phyloP scores from a whole-genome alignment of 2,797 vertebrate genomes.

The Phoeniculus purpureus region DNA sequence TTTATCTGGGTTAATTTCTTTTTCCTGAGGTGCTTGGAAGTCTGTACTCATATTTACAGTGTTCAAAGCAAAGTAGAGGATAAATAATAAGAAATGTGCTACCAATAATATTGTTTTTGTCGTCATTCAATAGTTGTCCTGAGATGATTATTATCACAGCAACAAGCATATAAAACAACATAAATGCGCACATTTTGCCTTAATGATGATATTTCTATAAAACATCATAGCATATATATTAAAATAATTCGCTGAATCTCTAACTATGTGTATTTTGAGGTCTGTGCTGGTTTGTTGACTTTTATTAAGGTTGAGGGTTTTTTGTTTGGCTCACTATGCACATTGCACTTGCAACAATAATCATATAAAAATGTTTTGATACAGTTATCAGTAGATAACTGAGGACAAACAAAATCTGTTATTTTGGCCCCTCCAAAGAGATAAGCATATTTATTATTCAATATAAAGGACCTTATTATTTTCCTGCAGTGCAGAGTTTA shows the following conservation, averaged over 20 bases:
- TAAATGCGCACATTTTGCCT: not conserved
- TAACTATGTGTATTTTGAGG: not conserved
- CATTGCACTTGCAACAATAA: not conserved
- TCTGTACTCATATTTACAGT: not conserved
- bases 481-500: not conserved
- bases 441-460: not conserved
- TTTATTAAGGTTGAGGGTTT: accelerated
- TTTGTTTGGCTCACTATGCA: not conserved
- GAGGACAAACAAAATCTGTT: not conserved
- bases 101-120: not conserved
- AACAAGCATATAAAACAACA: not conserved
- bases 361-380: not conserved
- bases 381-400: not conserved
- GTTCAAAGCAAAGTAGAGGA: not conserved
- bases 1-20: not conserved
- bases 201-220: not conserved
- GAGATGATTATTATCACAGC: not conserved
- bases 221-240: not conserved
- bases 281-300: not conserved
- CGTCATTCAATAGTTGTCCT: not conserved
- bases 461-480: not conserved
- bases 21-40: not conserved
- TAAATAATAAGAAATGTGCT: not conserved
- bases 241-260: not conserved
- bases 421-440: not conserved